Evolutionary conservation across 1,140 invertebrate species (phyloP).

Genomic region (Oryctes rhinoceros): DNA sequence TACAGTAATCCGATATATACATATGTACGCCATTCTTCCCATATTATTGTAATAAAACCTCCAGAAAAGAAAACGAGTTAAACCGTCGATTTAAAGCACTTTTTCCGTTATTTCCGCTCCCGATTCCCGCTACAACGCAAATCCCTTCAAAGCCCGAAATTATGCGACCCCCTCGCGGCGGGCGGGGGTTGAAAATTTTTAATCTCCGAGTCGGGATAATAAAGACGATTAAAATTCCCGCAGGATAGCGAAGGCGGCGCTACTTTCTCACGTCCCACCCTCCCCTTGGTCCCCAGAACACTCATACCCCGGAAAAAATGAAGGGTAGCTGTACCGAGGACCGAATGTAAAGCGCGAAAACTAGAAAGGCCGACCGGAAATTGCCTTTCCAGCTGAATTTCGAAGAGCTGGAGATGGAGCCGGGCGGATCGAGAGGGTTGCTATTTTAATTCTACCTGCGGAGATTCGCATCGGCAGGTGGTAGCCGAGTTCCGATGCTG

Average conservation of each 20-base stretch:
- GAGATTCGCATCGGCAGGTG: neutral
- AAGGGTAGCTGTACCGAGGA: neutral
- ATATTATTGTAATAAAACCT: no score
- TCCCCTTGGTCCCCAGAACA: neutral
- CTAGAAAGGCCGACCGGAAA: constrained; percentile 1
- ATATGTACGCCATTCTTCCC: no score
- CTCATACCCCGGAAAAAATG: neutral
- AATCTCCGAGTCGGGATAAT: constrained; percentile 7
- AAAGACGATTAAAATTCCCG: constrained; percentile 14
- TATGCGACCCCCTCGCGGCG: neutral
- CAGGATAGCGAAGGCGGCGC: constrained; percentile 7
- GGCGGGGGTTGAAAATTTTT: neutral
- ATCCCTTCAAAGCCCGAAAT: neutral
- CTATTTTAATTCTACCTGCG: neutral
- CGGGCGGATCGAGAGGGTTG: neutral
- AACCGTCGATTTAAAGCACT: no score
- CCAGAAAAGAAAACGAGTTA: no score
- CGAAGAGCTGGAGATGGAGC: neutral
- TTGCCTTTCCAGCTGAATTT: constrained; percentile 18
- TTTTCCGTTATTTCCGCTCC: no score
- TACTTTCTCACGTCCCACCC: neutral
- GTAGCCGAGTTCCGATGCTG: neutral
- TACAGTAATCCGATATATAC: no score
- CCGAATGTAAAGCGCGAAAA: neutral
- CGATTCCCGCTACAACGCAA: no score